These are phyloP conservation scores for human (Homo sapiens) DNA, from an alignment of 2,113 vertebrate genomes.

Conservation along the genomic window DNA sequence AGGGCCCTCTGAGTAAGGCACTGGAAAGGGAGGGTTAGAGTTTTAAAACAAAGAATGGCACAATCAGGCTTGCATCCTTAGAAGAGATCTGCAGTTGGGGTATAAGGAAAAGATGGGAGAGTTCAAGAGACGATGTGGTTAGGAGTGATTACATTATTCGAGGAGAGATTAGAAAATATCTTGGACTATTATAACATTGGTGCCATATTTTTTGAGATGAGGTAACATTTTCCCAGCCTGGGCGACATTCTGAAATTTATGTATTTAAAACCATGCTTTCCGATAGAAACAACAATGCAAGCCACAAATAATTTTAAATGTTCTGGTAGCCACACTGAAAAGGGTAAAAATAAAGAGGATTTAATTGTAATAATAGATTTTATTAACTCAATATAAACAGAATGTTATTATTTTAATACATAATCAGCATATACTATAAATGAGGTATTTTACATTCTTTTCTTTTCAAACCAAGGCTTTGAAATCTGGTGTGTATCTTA, in stretches of 20 bases:
- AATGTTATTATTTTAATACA: not conserved
- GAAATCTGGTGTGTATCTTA: not conserved
- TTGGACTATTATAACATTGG: accelerated
- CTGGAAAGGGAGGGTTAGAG: accelerated
- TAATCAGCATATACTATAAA: not conserved
- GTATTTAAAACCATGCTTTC: not conserved
- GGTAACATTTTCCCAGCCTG: not conserved
- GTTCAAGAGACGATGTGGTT: not conserved
- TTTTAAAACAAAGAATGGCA: not conserved
- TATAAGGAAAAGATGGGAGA: not conserved
- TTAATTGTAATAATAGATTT: not conserved
- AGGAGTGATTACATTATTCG: not conserved
- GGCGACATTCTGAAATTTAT: not conserved
- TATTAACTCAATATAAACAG: not conserved
- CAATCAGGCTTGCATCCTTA: not conserved
- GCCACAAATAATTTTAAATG: not conserved
- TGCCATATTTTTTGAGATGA: not conserved
- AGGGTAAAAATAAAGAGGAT: not conserved
- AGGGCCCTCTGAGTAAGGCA: accelerated
- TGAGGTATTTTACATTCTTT: not conserved
- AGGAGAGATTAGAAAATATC: not conserved
- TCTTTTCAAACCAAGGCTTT: not conserved
- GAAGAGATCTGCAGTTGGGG: not conserved
- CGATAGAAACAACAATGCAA: not conserved
- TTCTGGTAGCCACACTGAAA: not conserved